Conservation (phyloP, 1,140 invertebrate genomes). For the Polypedilum pembai region DNA sequence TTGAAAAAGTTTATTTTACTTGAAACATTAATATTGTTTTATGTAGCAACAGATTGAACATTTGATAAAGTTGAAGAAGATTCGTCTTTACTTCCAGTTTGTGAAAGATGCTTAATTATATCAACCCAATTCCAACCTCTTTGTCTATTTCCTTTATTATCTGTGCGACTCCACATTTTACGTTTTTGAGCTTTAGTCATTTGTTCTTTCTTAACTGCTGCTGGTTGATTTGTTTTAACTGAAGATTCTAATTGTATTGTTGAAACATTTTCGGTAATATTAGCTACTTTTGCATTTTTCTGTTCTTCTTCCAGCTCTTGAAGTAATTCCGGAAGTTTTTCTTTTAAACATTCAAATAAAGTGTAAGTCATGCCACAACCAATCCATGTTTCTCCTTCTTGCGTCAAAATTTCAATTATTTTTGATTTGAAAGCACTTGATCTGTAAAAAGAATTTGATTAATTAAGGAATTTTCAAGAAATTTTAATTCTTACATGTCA, state of each 20-base stretch:
- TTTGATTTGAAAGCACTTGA: conserved; percentile 62
- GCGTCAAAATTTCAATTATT: conserved; percentile 54
- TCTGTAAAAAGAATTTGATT: conserved; percentile 49
- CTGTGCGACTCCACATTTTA: conserved; percentile 72
- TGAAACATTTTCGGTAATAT: conserved; percentile 32
- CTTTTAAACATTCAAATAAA: conserved; percentile 85
- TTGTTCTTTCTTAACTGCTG: conserved; percentile 64
- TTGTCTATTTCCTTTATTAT: conserved; percentile 73
- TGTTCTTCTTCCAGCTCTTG: conserved; percentile 62
- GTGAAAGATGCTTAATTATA: conserved; percentile 89
- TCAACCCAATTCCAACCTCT: conserved; percentile 93
- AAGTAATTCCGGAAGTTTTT: conserved; percentile 64
- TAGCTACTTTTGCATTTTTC: conserved; percentile 47
- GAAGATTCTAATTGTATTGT: conserved; percentile 33
- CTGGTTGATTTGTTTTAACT: conserved; percentile 41
- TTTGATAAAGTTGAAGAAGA: too few species aligned
- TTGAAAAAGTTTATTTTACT: too few species aligned
- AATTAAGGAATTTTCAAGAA: conserved; percentile 24
- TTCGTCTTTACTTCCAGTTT: conserved; percentile 46
- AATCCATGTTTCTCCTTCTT: conserved; percentile 69
- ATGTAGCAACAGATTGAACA: too few species aligned
- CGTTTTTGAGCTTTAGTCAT: conserved; percentile 89
- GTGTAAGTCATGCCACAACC: conserved; percentile 92
- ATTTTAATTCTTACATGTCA: conserved; percentile 62
- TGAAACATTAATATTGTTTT: too few species aligned